These are phyloP conservation scores for Gonatopus flavifemur DNA, from an alignment of 1,140 invertebrate species.

Conservation along the genomic window DNA sequence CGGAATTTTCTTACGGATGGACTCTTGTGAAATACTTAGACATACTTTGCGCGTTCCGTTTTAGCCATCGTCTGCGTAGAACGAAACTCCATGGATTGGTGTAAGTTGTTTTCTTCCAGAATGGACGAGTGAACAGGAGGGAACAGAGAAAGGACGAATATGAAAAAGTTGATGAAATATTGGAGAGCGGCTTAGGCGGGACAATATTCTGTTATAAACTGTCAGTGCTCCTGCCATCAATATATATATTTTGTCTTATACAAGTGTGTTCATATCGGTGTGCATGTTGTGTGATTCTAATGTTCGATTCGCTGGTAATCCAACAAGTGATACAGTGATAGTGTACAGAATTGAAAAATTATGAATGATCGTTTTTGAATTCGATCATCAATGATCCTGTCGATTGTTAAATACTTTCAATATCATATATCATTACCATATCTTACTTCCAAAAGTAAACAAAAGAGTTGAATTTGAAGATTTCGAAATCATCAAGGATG, in stretches of 20 bases:
- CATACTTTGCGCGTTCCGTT: conserved; percentile 40
- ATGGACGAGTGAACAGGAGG: conserved; percentile 13
- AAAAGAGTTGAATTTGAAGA: too few species aligned
- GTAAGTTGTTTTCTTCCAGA: conserved; percentile 13
- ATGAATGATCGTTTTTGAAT: too few species aligned
- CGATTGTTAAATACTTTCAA: too few species aligned
- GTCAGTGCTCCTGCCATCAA: conserved; percentile 44
- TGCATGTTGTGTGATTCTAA: conserved; percentile 9
- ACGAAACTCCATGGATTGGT: background rate
- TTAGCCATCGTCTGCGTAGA: conserved; percentile 9
- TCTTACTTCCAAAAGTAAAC: too few species aligned
- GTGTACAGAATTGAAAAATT: too few species aligned
- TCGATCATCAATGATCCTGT: too few species aligned
- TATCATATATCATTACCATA: too few species aligned
- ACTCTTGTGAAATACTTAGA: conserved; percentile 48
- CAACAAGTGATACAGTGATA: too few species aligned
- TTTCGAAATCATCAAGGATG: too few species aligned
- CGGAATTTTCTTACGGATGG: conserved; percentile 29
- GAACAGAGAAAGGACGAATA: conserved; percentile 45
- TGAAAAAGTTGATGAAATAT: conserved; percentile 59
- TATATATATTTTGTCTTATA: too few species aligned
- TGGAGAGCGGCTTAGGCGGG: conserved; percentile 55
- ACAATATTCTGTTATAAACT: conserved; percentile 57
- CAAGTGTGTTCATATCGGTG: too few species aligned
- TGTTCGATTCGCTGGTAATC: conserved; percentile 8